Percentiles rank a stretch among this genome's conserved stretches.
phyloP scores from a whole-genome alignment of 1,140 invertebrate genomes.

The Drosophila kikkawai region DNA sequence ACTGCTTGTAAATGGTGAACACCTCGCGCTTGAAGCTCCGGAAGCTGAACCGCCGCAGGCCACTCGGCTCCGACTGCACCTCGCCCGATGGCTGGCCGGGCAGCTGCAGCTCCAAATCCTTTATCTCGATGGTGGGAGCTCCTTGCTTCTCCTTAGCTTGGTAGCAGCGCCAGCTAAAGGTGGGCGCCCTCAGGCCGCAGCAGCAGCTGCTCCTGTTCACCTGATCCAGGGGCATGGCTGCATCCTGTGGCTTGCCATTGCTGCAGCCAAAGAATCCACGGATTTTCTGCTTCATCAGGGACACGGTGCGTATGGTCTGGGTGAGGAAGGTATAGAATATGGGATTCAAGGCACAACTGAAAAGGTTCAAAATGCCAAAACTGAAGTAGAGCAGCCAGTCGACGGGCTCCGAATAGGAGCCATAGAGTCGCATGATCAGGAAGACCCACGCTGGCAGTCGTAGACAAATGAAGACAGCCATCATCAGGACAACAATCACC shows the following conservation, averaged over 20 bases:
- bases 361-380: constrained; percentile 85
- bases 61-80: constrained; percentile 15
- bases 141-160: not conserved
- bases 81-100: not conserved
- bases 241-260: constrained; percentile 9
- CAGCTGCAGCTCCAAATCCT: constrained; percentile 7
- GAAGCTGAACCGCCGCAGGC: constrained; percentile 22
- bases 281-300: constrained; percentile 45
- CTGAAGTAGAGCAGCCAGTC: constrained; percentile 85
- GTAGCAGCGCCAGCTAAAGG: constrained; percentile 59
- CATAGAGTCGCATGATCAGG: constrained; percentile 84
- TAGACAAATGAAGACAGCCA: constrained; percentile 86
- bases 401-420: constrained; percentile 58
- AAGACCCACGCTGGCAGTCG: constrained; percentile 86
- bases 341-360: constrained; percentile 86
- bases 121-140: not conserved
- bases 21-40: constrained; percentile 31
- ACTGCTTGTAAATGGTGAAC: constrained; percentile 41
- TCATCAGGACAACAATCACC: constrained; percentile 86
- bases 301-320: constrained; percentile 82
- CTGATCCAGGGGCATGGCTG: constrained; percentile 52
- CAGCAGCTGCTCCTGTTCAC: constrained; percentile 31
- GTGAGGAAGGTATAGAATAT: constrained; percentile 87
- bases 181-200: constrained; percentile 47
- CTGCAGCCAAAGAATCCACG: constrained; percentile 29